Conservation (phyloP, 1,140 invertebrate species). For the Ceratina australensis region DNA sequence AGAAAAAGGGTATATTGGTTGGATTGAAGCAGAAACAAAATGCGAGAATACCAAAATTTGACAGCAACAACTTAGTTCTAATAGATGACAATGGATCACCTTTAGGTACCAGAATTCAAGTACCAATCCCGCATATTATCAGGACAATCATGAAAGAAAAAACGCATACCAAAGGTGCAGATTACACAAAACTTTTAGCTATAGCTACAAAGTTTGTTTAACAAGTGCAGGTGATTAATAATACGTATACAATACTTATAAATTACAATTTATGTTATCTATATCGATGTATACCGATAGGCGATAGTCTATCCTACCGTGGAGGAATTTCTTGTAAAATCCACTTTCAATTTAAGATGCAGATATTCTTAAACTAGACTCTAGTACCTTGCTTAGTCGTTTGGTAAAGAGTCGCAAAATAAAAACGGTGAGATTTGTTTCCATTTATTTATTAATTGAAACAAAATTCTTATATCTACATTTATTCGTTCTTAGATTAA, state of each 20-base stretch:
- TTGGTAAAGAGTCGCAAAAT: too few relatives aligned
- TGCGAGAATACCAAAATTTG: slow-evolving; percentile 93
- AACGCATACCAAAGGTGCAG: slow-evolving; percentile 90
- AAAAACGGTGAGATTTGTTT: too few relatives aligned
- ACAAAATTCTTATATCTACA: too few relatives aligned
- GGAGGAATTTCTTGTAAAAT: too few relatives aligned
- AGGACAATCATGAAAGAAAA: slow-evolving; percentile 91
- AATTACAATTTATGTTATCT: not conserved
- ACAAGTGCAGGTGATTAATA: not conserved
- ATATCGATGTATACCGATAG: too few relatives aligned
- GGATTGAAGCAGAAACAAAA: slow-evolving; percentile 93
- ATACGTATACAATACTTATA: not conserved
- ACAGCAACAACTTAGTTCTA: slow-evolving; percentile 97
- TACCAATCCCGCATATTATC: slow-evolving; percentile 96
- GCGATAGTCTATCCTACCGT: too few relatives aligned
- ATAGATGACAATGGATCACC: slow-evolving; percentile 97
- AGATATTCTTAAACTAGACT: too few relatives aligned
- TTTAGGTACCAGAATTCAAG: slow-evolving; percentile 95
- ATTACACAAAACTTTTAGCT: slow-evolving; percentile 97
- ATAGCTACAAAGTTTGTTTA: slow-evolving; percentile 96
- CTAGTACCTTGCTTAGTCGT: too few relatives aligned
- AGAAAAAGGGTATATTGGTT: slow-evolving; percentile 97
- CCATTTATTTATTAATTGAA: too few relatives aligned
- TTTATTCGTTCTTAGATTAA: too few relatives aligned
- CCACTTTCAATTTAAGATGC: too few relatives aligned